Base-by-base conservation (phyloP, 1,140 invertebrate species). In the Whitmania pigra region DNA sequence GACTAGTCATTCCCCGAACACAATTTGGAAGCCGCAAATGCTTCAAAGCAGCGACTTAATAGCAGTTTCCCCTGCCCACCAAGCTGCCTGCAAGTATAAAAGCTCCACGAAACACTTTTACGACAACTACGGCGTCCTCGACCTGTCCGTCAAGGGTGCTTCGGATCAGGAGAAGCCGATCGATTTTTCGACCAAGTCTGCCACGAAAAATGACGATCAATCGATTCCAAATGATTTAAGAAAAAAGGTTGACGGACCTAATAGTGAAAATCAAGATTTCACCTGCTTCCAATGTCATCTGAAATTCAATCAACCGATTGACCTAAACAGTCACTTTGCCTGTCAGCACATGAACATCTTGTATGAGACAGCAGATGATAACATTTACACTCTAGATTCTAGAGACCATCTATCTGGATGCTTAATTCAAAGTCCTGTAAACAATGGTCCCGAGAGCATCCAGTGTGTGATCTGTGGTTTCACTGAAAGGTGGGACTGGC, bases 401-500 rank as follows among this genome's bases (percentile, higher is more conserved):
- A 80, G 82, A 72, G 82, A 82, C 60, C 81, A 82, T 76, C 79
- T 79, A 25, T 78, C 80, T 6, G 79, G 77, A 13, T 80, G 81
- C 73, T 82, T 80, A 13, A 80, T 80, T 68, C 77, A 79, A 29
- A 73, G 80, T 25, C 81, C 80, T 80, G 15, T 13, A 55, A 53
- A 69, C 53, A 53, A 67, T 40, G 71, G 72, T 69, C 31, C 20
- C 22, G 29, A 63, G 9, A 25, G 4, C 57, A 63, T 25, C 29
- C 22, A 63, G 2, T 83, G 82, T 69, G 78, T 82, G 74, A 78
- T 82, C 6, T 83, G 82, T 75, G 80, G 79, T 18, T 78, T 79
- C 13, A 81, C 80, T 22, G 82, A 81, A 74, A 80, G 82, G 72
- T 81, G 81, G 80, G 79, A 81, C 74, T 82, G 80, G 80, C 80